Evolutionary conservation across 2,797 vertebrate genomes (phyloP), one percentile per base, ranked within the genome.

Genomic region (Hippopotamyrus pictus): DNA sequence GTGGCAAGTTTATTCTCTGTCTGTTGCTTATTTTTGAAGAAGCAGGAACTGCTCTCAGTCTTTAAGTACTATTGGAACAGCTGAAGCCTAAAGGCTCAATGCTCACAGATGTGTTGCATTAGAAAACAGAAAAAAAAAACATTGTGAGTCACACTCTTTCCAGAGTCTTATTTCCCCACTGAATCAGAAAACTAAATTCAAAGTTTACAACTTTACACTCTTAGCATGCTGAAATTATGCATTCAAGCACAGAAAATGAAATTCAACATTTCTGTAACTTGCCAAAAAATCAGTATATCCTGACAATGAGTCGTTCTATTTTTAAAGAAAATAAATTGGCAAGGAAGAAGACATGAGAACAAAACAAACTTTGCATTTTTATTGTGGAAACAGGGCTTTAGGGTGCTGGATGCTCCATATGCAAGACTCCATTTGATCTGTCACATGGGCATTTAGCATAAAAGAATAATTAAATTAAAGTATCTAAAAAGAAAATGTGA

Each of bases 1-100:
- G 73, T 37, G 73, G 73, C 37, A 41, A 19, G 73, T 41, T 76
- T 76, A 37, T 76, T 76, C 73, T 41, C 29, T 37, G 12, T 37
- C 73, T 76, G 37, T 79, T 79, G 73, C 37, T 79, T 79, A 79
- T 79, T 79, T 79, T 79, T 79, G 37, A 79, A 79, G 37, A n/a
- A 44, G 73, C 73, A 41, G 73, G 73, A n/a, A 79, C 73, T 79
- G 14, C 73, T 44, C 17, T 79, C 73, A 79, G 73, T 48, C 82
- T 84, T 84, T 84, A 48, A 11, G 11, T 84, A 12, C n/a, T 84
- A 50, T 84, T 50, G 82, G 82, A 84, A 50, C 82, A 84, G 82
- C 82, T 84, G 82, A 84, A 84, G 82, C 82, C 8, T 46, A 84
- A 44, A 84, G 44, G 46, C 82, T 84, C 41, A 50, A 11, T 84